Base-by-base conservation (phyloP, 2,888 invertebrate genomes). In the Aethes cnicana region DNA sequence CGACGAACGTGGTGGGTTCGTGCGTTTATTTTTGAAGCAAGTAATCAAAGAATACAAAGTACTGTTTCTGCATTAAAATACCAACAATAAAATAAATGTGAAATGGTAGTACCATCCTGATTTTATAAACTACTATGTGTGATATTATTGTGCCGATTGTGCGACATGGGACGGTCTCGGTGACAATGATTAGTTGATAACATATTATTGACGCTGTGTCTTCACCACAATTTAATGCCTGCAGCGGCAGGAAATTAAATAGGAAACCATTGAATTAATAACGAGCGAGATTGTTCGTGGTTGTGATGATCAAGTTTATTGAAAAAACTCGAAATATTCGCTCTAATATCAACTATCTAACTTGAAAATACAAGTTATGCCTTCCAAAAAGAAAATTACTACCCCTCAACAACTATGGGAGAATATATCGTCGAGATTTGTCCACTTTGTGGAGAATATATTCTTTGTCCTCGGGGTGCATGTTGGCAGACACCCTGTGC, bases 401-500 rank as follows among this genome's bases (percentile, higher is more conserved):
- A 74, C 80, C 23, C 84, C 85, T 26, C 89, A 87, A 67, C 68
- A 77, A 49, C 49, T 86, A 67, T 90, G 90, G 90, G 86, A 88
- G 64, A 68, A 67, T 48, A 60, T 79, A 42, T 83, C 90, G 17
- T 82, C 84, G 41, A 74, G 72, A 53, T 81, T 87, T 55, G 90
- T 90, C 26, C 68, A 83, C 59, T 74, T 81, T 58, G 84, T 87
- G 28, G 89, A 90, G 66, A 73, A 65, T 50, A 63, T 84, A 57
- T 90, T 90, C 72, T 91, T 74, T 65, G 92, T 91, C 48, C 90
- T 94, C 60, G 95, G 95, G 39, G 78, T 91, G 8, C 68, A 77
- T 50, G 91, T 94, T 42, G 94, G 92, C 12, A 80, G 67, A 41
- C 76, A 91, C 64, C 94, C 94, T 47, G 89, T 91, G 84, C 89